Percentiles rank a stretch among this genome's conserved stretches.
Conservation (phyloP, 2,113 vertebrate genomes). For the Sisor rabdophorus region DNA sequence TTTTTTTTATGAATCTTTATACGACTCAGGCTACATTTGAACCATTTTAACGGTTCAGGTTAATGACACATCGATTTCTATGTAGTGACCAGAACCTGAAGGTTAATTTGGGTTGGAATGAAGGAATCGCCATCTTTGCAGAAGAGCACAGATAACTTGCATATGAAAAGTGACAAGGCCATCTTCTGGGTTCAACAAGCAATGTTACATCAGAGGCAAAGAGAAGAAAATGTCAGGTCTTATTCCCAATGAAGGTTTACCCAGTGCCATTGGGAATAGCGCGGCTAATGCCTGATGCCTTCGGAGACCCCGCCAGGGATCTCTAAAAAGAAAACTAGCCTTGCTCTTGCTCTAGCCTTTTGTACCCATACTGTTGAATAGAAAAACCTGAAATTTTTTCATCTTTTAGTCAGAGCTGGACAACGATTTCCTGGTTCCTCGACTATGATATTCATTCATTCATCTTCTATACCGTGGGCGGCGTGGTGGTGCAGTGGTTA, state of each 20-base stretch:
- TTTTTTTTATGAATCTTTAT: too few relatives aligned
- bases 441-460: too few relatives aligned
- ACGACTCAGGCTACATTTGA: neutral
- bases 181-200: slow-evolving; percentile 41
- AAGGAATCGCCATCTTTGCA: slow-evolving; percentile 16
- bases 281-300: slow-evolving; percentile 31
- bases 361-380: neutral
- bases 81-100: slow-evolving; percentile 5
- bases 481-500: too few relatives aligned
- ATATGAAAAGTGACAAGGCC: slow-evolving; percentile 50
- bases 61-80: slow-evolving; percentile 10
- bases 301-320: neutral
- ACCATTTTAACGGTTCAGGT: neutral
- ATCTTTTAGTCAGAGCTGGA: too few relatives aligned
- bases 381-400: neutral
- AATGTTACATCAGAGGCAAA: slow-evolving; percentile 31
- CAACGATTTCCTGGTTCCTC: too few relatives aligned
- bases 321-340: neutral
- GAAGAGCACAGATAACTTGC: slow-evolving; percentile 25
- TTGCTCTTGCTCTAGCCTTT: too few relatives aligned
- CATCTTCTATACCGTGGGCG: too few relatives aligned
- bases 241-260: slow-evolving; percentile 34
- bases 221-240: slow-evolving; percentile 18
- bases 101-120: slow-evolving; percentile 46
- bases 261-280: neutral